Percentiles rank a stretch among this genome's conserved stretches.
These are phyloP conservation scores for Philaethria dido DNA, from an alignment of 2,888 invertebrate genomes.

Conservation along the genomic window DNA sequence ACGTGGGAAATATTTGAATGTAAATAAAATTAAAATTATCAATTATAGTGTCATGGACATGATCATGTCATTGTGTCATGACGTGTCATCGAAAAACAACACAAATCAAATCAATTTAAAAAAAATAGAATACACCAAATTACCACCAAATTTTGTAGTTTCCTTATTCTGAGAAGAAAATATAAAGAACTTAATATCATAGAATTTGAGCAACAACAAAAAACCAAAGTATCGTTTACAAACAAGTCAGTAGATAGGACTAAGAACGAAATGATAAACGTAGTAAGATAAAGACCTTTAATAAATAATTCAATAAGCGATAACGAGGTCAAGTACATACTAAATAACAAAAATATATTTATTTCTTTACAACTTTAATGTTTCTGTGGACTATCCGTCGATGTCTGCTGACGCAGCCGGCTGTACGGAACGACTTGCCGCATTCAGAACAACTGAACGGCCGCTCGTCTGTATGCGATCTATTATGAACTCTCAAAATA, in stretches of 20 bases:
- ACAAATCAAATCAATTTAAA: no score
- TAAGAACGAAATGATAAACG: constrained; percentile 31
- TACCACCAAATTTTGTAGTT: background rate
- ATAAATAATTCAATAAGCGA: constrained; percentile 44
- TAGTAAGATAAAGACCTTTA: constrained; percentile 43
- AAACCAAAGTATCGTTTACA: background rate
- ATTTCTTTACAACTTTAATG: constrained; percentile 39
- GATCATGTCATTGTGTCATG: no score
- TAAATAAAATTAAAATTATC: no score
- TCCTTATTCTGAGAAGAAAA: background rate
- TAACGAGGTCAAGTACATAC: constrained; percentile 44
- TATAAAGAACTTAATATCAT: background rate
- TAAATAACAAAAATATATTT: constrained; percentile 43
- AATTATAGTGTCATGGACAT: no score
- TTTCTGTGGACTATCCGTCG: constrained; percentile 70
- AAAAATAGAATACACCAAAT: no score
- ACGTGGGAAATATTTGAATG: no score
- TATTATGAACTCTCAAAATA: constrained; percentile 75
- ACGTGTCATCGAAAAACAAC: no score
- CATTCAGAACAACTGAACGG: constrained; percentile 76
- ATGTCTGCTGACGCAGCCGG: constrained; percentile 78
- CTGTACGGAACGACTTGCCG: constrained; percentile 77
- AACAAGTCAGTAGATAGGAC: constrained; percentile 6
- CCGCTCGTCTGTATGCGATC: constrained; percentile 77
- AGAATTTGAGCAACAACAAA: background rate